Evolutionary conservation across 1,140 invertebrate genomes (phyloP).

Genomic region (Campodea augens): DNA sequence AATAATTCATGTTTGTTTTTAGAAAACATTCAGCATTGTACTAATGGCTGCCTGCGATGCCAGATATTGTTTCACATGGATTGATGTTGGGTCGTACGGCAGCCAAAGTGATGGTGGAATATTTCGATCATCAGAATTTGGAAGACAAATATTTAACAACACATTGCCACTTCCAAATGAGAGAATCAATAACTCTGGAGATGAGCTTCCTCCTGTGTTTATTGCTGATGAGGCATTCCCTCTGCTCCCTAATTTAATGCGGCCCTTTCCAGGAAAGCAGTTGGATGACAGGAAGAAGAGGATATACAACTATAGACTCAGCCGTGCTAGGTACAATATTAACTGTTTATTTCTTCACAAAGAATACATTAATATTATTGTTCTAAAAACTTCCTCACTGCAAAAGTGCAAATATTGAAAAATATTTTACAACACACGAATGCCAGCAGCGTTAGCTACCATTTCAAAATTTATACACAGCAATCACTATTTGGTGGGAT

Average conservation of each 20-base stretch:
- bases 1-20: not conserved
- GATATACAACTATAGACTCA: not conserved
- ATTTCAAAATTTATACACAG: no score
- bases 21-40: constrained; percentile 13
- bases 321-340: not conserved
- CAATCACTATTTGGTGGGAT: no score
- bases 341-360: not conserved
- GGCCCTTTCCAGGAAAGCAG: not conserved
- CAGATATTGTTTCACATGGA: constrained; percentile 12
- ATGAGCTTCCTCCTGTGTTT: constrained; percentile 10
- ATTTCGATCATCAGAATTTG: constrained; percentile 11
- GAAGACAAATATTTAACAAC: not conserved
- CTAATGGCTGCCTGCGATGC: constrained; percentile 14
- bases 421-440: no score
- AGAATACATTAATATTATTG: no score
- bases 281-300: not conserved
- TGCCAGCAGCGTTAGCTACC: no score
- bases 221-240: not conserved
- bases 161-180: not conserved
- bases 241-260: not conserved
- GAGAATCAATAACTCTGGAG: no score
- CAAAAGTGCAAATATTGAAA: no score
- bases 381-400: no score
- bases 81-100: constrained; percentile 17
- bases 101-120: constrained; percentile 13